Conservation (phyloP, 2,888 invertebrate genomes). For the Phalera bucephala region DNA sequence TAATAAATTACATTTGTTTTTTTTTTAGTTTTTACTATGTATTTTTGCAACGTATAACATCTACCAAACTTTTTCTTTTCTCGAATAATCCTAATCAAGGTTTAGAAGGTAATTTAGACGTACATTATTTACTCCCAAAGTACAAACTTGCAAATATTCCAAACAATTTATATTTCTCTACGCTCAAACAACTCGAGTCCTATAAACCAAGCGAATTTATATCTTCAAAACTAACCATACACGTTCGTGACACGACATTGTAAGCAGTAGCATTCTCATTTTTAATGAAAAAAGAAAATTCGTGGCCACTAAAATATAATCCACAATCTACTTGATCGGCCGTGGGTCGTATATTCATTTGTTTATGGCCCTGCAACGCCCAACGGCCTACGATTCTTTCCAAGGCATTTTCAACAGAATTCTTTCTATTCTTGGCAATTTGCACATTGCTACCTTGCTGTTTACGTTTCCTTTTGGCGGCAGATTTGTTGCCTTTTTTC, state of each 20-base stretch:
- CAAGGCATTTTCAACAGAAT: constrained; percentile 23
- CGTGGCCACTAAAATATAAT: constrained; percentile 58
- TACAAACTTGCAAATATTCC: too few species aligned
- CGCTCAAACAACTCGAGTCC: constrained; percentile 8
- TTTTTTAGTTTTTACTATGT: too few species aligned
- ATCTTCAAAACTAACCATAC: constrained; percentile 23
- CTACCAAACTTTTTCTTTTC: too few species aligned
- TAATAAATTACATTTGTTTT: too few species aligned
- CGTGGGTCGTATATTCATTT: constrained; percentile 63
- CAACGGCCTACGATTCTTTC: constrained; percentile 34
- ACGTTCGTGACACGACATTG: constrained; percentile 34
- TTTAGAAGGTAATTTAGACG: too few species aligned
- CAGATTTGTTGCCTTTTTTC: constrained; percentile 66
- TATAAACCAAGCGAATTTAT: constrained; percentile 33
- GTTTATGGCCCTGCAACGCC: constrained; percentile 68
- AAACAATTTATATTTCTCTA: neutral
- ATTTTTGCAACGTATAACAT: too few species aligned
- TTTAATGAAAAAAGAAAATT: constrained; percentile 27
- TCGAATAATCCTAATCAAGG: too few species aligned
- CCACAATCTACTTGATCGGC: constrained; percentile 62
- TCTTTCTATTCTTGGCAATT: constrained; percentile 42
- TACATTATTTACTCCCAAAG: too few species aligned
- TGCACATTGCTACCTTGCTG: constrained; percentile 60
- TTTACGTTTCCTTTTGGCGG: constrained; percentile 65
- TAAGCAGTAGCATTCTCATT: constrained; percentile 30